Conservation (phyloP, 2,888 invertebrate species). For the Desoria tigrina region DNA sequence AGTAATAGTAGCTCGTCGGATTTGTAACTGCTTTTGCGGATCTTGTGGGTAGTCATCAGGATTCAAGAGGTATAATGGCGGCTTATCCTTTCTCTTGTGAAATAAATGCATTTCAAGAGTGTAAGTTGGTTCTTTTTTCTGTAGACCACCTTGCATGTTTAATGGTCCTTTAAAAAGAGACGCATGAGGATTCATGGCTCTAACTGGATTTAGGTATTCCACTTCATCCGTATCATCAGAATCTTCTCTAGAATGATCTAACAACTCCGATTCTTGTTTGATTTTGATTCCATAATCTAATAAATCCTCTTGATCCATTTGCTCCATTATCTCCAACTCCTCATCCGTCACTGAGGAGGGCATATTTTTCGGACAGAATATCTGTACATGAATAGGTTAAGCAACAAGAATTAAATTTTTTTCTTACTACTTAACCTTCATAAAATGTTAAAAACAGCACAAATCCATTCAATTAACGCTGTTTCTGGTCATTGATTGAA, state of each 20-base stretch:
- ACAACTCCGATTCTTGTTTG: not conserved
- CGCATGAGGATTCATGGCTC: too few relatives aligned
- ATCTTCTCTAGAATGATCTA: not conserved
- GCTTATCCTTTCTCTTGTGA: slow-evolving; percentile 19
- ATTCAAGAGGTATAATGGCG: slow-evolving; percentile 33
- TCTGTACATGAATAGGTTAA: too few relatives aligned
- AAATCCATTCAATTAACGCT: too few relatives aligned
- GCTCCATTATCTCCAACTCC: not conserved
- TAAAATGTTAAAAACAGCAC: too few relatives aligned
- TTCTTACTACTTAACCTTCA: too few relatives aligned
- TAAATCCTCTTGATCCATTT: not conserved
- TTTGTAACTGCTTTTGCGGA: slow-evolving; percentile 34
- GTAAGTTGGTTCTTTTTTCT: not conserved
- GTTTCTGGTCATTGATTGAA: too few relatives aligned
- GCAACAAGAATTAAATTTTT: too few relatives aligned
- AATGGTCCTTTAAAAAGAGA: too few relatives aligned
- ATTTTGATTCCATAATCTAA: slow-evolving; percentile 3
- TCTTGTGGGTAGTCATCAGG: slow-evolving; percentile 35
- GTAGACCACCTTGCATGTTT: not conserved
- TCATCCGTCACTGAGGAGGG: too few relatives aligned
- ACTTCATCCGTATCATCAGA: not conserved
- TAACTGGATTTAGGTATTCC: not conserved
- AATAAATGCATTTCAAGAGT: not conserved
- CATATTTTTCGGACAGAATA: too few relatives aligned
- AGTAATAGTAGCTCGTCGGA: slow-evolving; percentile 34